phyloP scores from a whole-genome alignment of 2,113 vertebrate genomes.

The Tretioscincus oriximinensis region DNA sequence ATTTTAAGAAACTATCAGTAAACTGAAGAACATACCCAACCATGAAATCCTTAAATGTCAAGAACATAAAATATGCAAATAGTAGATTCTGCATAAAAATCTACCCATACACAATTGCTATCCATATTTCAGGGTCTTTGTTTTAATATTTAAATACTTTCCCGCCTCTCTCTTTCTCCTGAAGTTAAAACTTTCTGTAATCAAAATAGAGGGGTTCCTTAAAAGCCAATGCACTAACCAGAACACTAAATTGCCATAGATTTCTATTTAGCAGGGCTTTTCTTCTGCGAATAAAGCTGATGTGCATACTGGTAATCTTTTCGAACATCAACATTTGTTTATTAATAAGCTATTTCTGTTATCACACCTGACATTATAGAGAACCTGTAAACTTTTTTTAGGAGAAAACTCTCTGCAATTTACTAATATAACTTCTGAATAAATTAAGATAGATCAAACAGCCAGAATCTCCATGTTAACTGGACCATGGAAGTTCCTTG shows the following conservation, averaged over 20 bases:
- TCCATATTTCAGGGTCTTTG: neutral
- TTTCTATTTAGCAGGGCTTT: neutral
- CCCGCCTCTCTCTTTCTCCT: constrained; percentile 13
- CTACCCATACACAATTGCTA: neutral
- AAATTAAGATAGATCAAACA: neutral
- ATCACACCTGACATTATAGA: too few species aligned
- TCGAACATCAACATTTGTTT: too few species aligned
- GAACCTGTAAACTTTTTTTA: too few species aligned
- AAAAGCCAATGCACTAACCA: neutral
- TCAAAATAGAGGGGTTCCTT: neutral
- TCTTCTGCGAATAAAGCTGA: too few species aligned
- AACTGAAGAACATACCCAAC: neutral
- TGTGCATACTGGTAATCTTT: too few species aligned
- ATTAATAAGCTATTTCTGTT: too few species aligned
- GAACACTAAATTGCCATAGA: neutral
- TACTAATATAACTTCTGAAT: neutral
- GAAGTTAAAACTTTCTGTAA: neutral
- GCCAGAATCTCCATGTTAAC: neutral
- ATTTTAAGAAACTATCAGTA: neutral
- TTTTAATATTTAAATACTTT: neutral
- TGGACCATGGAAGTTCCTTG: neutral
- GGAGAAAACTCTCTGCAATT: too few species aligned
- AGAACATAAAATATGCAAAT: constrained; percentile 12
- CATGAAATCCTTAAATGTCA: constrained; percentile 2
- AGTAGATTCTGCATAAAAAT: constrained; percentile 5